Evolutionary conservation across 2,797 vertebrate species (phyloP), one percentile per base, ranked within the genome.

Genomic region (Semotilus atromaculatus): DNA sequence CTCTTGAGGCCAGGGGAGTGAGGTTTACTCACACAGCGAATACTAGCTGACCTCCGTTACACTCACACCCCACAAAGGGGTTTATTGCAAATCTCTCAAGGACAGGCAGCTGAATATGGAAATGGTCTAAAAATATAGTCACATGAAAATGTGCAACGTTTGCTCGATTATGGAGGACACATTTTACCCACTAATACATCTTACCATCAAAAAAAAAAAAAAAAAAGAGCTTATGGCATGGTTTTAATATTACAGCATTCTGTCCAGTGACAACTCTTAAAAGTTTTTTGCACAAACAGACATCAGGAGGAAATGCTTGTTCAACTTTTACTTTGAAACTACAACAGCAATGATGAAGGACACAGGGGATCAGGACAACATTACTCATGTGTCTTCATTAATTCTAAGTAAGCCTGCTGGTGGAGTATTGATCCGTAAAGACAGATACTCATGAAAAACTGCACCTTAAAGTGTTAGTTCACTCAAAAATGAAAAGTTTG

Each of bases 341-440:
- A 23, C 55, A 29, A 8, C 40, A 21, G 40, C 64, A 66, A 31
- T 21, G 40, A 31, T 34, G 40, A 66, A 23, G 60, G 38, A 79
- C 11, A 19, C 26, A 5, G 11, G 60, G 40, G 58, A 62, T 79
- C 38, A 45, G 18, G 40, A 48, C 38, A 40, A 62, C 23, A 79
- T 79, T 45, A 79, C 38, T 78, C 76, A 66, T 23, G 40, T 79
- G 58, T 79, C 55, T 31, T 64, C 58, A 48, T 64, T 66, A 64
- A 45, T 45, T 58, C n/a, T 64, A 31, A n/a, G 60, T 60, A 34
- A 45, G 18, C 23, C 26, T 34, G 38, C 76, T 45, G 58, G 60
- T 31, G 43, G 36, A 21, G 76, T n/a, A 64, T 64, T 79, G 58
- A 64, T 79, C 38, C n/a, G 3, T 45, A 13, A 64, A 51, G 31